These are phyloP conservation scores for Magallana gigas DNA, from an alignment of 1,140 invertebrate species.

Conservation along the genomic window DNA sequence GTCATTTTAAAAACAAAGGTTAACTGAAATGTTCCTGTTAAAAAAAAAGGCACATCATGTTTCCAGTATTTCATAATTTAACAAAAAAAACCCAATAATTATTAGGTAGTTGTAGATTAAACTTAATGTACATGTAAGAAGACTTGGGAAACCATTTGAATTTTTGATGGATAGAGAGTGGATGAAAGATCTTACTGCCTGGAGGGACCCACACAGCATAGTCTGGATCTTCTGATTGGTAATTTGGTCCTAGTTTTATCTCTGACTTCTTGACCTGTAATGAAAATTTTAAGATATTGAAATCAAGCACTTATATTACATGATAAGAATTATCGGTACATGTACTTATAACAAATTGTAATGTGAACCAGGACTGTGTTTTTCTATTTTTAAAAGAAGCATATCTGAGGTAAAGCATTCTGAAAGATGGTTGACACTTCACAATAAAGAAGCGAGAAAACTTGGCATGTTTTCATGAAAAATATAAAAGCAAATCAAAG, in stretches of 20 bases:
- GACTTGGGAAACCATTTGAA: no score
- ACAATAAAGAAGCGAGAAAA: not conserved
- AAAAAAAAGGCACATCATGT: not conserved
- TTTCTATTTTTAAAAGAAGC: not conserved
- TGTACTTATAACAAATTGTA: not conserved
- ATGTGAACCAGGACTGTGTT: not conserved
- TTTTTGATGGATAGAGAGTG: no score
- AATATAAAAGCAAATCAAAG: not conserved
- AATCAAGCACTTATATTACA: no score
- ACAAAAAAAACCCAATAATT: no score
- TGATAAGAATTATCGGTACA: no score
- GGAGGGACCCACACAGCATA: conserved; percentile 89
- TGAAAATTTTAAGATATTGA: not conserved
- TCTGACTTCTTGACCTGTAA: not conserved
- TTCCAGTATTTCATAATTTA: no score
- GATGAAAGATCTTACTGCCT: conserved; percentile 48
- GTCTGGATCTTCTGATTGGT: conserved; percentile 82
- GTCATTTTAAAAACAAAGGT: no score
- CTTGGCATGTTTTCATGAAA: not conserved
- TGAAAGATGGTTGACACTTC: no score
- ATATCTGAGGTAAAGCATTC: no score
- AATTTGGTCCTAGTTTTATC: conserved; percentile 58
- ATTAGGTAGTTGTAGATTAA: no score
- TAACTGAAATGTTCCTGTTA: not conserved
- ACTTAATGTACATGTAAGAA: no score